Evolutionary conservation across 64 coral and sea anemone species (phyloP), one percentile per base, ranked within the genome.

Genomic region (Stylophora pistillata): DNA sequence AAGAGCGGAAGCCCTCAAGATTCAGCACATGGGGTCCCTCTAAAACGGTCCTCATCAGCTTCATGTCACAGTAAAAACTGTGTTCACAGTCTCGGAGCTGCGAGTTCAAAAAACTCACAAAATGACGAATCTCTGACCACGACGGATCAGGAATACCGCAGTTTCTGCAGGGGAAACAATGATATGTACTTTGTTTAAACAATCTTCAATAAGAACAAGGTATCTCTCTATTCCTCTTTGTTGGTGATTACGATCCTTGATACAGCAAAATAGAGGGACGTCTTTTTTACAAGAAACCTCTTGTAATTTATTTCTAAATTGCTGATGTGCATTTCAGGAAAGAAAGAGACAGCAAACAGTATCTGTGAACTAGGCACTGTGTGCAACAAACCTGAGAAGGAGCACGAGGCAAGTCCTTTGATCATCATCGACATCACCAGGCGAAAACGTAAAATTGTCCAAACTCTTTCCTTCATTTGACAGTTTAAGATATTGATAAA

Each of bases 81-180:
- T 88, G 47, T 76, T 93, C 91, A 66, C 91, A 93, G 20, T 87
- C 91, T 9, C 75, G 76, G 5, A 93, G 76, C 28, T 93, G 91
- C 9, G 77, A 66, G 41, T 76, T 88, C 7, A 93, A 78, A 64
- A 93, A 93, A 72, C 88, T 84, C 10, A 93, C 86, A 66, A 93
- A 93, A 65, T 88, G 91, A 20, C 75, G 74, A 29, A 93, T 53
- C 74, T 93, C 91, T 13, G 91, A 79, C 91, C 91, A 93, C 2
- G 91, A 88, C 1, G 91, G 91, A 69, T 93, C 86, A 17, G 29
- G 85, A 21, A 93, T 88, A 18, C 91, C 91, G 81, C 91, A 93
- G 58, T 88, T 56, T 7, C 91, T 93, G 86, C 57, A 3, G 61
- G 15, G 10, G 53, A 76, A 61, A 33, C 2, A 9, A 73, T 30